phyloP scores from a whole-genome alignment of 2,888 invertebrate species.

The Alsophila aescularia region DNA sequence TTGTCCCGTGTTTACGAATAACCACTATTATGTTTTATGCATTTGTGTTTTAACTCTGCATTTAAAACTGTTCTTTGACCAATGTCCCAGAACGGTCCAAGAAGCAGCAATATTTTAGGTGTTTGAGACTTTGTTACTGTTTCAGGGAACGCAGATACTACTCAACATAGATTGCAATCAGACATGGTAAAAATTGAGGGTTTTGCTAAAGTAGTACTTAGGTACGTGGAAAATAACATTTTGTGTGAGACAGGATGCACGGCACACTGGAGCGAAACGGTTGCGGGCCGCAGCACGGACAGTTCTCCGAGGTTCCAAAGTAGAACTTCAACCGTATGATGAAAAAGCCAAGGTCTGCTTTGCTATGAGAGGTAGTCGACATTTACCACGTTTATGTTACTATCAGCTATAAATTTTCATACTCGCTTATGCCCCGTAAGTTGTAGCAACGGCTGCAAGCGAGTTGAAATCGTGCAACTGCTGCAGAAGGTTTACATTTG shows the following conservation, averaged over 20 bases:
- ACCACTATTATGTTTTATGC: slow-evolving; percentile 28
- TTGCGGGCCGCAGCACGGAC: slow-evolving; percentile 73
- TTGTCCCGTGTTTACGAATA: slow-evolving; percentile 21
- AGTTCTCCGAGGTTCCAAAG: slow-evolving; percentile 50
- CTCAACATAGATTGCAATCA: slow-evolving; percentile 23
- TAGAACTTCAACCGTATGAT: slow-evolving; percentile 26
- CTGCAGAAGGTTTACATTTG: slow-evolving; percentile 41
- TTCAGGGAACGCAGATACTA: slow-evolving; percentile 14
- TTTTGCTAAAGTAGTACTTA: slow-evolving; percentile 43
- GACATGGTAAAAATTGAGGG: slow-evolving; percentile 38
- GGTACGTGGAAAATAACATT: slow-evolving; percentile 65
- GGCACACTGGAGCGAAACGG: slow-evolving; percentile 82
- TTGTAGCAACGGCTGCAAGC: slow-evolving; percentile 30
- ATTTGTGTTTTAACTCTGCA: slow-evolving; percentile 7
- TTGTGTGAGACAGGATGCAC: slow-evolving; percentile 76
- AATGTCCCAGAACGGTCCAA: neutral
- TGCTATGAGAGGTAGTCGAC: neutral
- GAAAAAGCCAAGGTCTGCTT: slow-evolving; percentile 15
- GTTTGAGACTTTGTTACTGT: neutral
- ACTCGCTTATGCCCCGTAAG: slow-evolving; percentile 36
- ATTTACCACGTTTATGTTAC: slow-evolving; percentile 18
- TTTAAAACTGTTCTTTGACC: slow-evolving; percentile 1
- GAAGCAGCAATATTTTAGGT: neutral
- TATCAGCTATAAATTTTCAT: slow-evolving; percentile 21
- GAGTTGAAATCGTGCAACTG: slow-evolving; percentile 33